Percentiles rank a stretch among this genome's conserved stretches.
These are phyloP conservation scores for Anseranas semipalmata DNA, from an alignment of 2,113 vertebrate species.

Conservation along the genomic window DNA sequence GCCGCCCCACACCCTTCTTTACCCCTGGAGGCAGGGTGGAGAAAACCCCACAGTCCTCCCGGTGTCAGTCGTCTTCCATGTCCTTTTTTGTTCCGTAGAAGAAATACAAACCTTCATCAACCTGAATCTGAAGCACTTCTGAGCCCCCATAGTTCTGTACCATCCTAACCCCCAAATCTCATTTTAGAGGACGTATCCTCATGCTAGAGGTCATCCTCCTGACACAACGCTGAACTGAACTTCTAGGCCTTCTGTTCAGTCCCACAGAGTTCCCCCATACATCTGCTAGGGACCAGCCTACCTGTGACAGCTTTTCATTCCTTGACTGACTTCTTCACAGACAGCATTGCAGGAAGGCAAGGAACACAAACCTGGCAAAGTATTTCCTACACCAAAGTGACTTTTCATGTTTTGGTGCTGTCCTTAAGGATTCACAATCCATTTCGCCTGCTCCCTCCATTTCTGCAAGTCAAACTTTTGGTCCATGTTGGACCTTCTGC, in stretches of 20 bases:
- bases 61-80: background rate
- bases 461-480: background rate
- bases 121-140: background rate
- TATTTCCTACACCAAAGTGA: background rate
- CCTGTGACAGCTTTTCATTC: background rate
- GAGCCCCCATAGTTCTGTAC: background rate
- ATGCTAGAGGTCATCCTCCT: background rate
- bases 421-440: background rate
- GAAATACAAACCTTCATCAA: background rate
- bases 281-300: background rate
- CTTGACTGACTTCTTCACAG: background rate
- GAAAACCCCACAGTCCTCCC: background rate
- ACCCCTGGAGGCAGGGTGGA: too few relatives aligned
- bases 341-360: fast-evolving
- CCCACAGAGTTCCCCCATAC: background rate
- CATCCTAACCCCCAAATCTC: background rate
- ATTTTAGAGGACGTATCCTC: background rate
- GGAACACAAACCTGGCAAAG: background rate
- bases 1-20: background rate
- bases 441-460: background rate
- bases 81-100: background rate
- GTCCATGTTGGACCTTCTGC: background rate
- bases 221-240: background rate
- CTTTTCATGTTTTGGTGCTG: background rate
- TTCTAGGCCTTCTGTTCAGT: background rate